Conservation (phyloP, 2,888 invertebrate genomes). For the Drosophila falleni region DNA sequence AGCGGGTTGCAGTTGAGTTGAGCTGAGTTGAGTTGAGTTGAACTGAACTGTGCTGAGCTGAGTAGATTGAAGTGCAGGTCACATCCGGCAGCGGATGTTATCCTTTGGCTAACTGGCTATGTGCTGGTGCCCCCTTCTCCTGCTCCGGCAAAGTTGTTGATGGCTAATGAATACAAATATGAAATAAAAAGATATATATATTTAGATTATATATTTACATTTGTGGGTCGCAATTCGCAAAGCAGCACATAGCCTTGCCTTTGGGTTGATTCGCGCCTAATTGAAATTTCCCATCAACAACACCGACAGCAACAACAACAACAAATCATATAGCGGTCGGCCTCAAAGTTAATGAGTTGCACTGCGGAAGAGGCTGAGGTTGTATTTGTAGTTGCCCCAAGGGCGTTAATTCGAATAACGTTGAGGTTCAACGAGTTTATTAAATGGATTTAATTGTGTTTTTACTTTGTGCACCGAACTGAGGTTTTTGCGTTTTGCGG, state of each 20-base stretch:
- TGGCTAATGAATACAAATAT: constrained; percentile 74
- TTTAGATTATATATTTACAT: constrained; percentile 16
- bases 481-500: constrained; percentile 44
- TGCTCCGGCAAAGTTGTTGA: neutral
- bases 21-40: constrained; percentile 7
- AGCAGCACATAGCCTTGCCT: constrained; percentile 9
- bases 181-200: constrained; percentile 20
- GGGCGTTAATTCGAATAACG: constrained; percentile 65
- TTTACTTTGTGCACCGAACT: constrained; percentile 25
- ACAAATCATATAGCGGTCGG: constrained; percentile 33
- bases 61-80: constrained; percentile 67
- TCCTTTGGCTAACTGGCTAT: constrained; percentile 21
- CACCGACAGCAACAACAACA: constrained; percentile 2
- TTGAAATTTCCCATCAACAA: constrained; percentile 59
- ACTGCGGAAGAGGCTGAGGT: constrained; percentile 17
- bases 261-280: constrained; percentile 50
- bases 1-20: constrained; percentile 25
- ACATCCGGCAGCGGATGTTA: constrained; percentile 65
- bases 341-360: constrained; percentile 75
- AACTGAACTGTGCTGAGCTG: constrained; percentile 4
- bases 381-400: constrained; percentile 48
- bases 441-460: constrained; percentile 76
- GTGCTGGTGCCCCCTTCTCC: constrained; percentile 10
- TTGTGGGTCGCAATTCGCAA: constrained; percentile 24
- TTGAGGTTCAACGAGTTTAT: constrained; percentile 75